Base-by-base conservation (phyloP, 2,113 vertebrate genomes). In the Ammospiza nelsoni region DNA sequence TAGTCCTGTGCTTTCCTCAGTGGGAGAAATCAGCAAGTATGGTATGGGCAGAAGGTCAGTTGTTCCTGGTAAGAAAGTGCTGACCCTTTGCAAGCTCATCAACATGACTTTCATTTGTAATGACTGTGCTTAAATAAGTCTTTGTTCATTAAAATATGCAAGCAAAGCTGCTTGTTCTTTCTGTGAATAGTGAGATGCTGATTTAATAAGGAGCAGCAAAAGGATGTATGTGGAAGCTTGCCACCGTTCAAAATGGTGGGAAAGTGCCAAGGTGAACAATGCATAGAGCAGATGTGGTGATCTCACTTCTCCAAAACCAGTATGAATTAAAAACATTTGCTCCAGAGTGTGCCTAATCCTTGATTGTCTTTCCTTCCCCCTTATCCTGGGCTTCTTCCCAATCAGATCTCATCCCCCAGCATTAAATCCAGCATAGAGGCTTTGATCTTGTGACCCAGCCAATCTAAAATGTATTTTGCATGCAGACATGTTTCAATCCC, bases 81-180 rank as follows among this genome's bases (percentile, higher is more conserved):
- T 95, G 96, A 96, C 93, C 95, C 95, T 89, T 92, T 95, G 95
- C 93, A 94, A 94, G 89, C 81, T 95, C 94, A 97, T 95, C 95
- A 96, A 67, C 67, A 94, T 96, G 89, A 82, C 77, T 97, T 96
- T 94, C 77, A 83, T 92, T 97, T 95, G 93, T 95, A 97, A 96
- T 87, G 91, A 95, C 94, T 95, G 35, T 86, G 85, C 94, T 95
- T 97, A 95, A 96, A 84, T 84, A 95, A 94, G 89, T 92, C 94
- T 96, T 97, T 95, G 94, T 97, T 96, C 87, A 76, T 94, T 94
- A 91, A 92, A 96, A 96, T 94, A 92, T 95, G 91, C 95, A 95
- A 95, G 84, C 93, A 92, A 95, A 97, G 91, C 95, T 96, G 63
- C 84, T 91, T 66, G 67, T 89, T 92, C 62, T 95, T 90, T 90